Conservation (phyloP, 1,140 invertebrate genomes). For the Metaphire vulgaris region DNA sequence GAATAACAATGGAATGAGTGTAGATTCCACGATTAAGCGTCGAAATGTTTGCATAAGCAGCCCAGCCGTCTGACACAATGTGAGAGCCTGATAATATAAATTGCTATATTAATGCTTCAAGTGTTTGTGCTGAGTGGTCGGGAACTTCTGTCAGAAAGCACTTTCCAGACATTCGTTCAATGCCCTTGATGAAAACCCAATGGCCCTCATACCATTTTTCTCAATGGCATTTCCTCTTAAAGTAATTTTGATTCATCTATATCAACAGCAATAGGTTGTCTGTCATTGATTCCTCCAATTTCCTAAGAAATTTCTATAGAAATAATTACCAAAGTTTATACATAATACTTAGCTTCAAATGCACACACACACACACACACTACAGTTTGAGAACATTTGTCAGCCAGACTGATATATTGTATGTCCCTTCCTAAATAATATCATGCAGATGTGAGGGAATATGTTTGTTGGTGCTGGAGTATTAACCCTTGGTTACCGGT, state of each 20-base stretch:
- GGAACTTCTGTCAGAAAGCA: neutral
- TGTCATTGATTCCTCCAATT: no score
- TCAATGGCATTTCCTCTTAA: neutral
- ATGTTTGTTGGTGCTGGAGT: no score
- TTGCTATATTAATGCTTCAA: neutral
- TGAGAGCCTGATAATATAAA: neutral
- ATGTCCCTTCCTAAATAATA: no score
- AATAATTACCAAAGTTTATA: no score
- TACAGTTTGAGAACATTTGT: no score
- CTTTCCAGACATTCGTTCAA: neutral
- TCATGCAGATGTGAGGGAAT: no score
- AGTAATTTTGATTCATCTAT: constrained; percentile 15
- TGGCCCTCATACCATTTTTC: neutral
- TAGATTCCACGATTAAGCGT: neutral
- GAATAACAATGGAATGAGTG: neutral
- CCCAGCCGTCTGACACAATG: neutral
- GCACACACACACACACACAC: no score
- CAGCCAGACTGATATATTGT: no score
- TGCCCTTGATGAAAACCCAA: neutral
- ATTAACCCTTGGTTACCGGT: no score
- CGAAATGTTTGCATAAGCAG: neutral
- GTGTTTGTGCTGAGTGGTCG: neutral
- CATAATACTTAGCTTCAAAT: no score
- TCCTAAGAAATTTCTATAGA: no score
- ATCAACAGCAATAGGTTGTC: no score